These are phyloP conservation scores for Melanostoma scalare DNA, from an alignment of 2,888 invertebrate species.

Conservation along the genomic window DNA sequence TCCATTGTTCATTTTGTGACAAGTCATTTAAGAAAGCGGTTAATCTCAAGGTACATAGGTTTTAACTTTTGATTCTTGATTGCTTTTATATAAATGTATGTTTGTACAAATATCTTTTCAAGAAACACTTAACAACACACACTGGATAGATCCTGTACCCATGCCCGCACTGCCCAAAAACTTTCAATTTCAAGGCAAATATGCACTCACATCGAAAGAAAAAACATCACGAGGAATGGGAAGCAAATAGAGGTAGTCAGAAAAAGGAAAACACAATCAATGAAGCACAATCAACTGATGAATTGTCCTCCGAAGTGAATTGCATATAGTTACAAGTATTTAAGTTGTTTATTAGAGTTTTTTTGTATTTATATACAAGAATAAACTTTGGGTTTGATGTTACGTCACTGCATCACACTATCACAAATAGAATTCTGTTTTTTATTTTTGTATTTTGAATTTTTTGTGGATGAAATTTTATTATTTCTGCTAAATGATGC, in stretches of 20 bases:
- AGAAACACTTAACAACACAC: constrained; percentile 77
- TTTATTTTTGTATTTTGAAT: too few species aligned
- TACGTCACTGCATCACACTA: too few species aligned
- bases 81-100: too few species aligned
- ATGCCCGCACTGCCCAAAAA: constrained; percentile 76
- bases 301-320: too few species aligned
- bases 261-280: not conserved
- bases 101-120: not conserved
- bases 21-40: constrained; percentile 77
- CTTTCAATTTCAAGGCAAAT: constrained; percentile 76
- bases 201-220: constrained; percentile 77
- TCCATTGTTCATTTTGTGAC: constrained; percentile 78
- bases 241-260: constrained; percentile 70
- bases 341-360: too few species aligned
- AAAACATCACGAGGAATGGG: constrained; percentile 76
- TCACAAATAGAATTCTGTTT: too few species aligned
- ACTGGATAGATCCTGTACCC: constrained; percentile 76
- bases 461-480: too few species aligned
- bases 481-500: too few species aligned
- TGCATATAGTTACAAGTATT: too few species aligned
- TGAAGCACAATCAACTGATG: not conserved
- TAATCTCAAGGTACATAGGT: constrained; percentile 37
- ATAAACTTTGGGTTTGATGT: too few species aligned
- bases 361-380: too few species aligned
- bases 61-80: not conserved